Evolutionary conservation across 2,888 invertebrate species (phyloP), one percentile per base, ranked within the genome.

Genomic region (Ferdinandea cuprea): DNA sequence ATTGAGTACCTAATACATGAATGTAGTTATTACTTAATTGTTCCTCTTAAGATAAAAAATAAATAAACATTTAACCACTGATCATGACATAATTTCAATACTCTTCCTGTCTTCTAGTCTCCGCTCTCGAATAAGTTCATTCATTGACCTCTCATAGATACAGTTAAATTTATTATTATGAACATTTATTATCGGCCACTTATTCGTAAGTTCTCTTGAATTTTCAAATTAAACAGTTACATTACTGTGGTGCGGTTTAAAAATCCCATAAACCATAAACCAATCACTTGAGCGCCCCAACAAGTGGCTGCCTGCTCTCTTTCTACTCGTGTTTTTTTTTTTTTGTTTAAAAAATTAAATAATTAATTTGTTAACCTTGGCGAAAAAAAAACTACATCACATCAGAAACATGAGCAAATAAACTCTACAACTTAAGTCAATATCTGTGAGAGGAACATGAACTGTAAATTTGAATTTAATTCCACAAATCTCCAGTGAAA

Each of bases 301-400:
- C 35, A 35, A 19, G 44, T 46, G 19, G 13, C 37, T 42, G 13
- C 56, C 25, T 17, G 42, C 58, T 25, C 59, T 19, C 30, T n/a
- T 32, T 63, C 9, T 19, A 35, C n/a, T n/a, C n/a, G n/a, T n/a
- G n/a, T n/a, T n/a, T n/a, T n/a, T n/a, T n/a, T n/a, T n/a, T n/a
- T n/a, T 63, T 13, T 35, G 21, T 1, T 7, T 8, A 7, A 4
- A 15, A 48, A 48, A 46, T 30, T 42, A 15, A 48, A 46, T 30
- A 69, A 50, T 35, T 37, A 32, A 72, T 72, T 44, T 35, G 54
- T 63, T 72, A 63, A 72, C 72, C 72, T 72, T 72, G 72, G 11
- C 17, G 15, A 13, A 32, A 11, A 13, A 21, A 7, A 8, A n/a
- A 13, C 25, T 25, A 3, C 25, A 5, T 25, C 25, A 3, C 25